Conservation (phyloP, 2,113 vertebrate genomes). For the Xenus cinereus region DNA sequence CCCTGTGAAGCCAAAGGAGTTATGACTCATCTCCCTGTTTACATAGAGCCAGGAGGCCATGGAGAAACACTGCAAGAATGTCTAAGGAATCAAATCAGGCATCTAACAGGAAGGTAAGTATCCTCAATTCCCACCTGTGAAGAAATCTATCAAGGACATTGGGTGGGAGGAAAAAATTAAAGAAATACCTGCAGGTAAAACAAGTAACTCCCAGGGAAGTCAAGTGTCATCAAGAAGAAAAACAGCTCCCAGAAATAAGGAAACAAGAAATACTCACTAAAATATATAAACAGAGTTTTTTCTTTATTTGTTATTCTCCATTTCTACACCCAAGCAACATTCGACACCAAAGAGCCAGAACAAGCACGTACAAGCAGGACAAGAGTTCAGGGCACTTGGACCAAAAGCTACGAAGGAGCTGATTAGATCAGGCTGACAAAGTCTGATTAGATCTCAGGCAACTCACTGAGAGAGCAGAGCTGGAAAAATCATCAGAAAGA, state of each 20-base stretch:
- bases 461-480: neutral
- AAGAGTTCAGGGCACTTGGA: neutral
- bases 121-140: neutral
- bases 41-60: neutral
- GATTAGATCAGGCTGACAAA: neutral
- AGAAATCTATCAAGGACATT: neutral
- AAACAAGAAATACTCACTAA: neutral
- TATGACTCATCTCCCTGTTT: neutral
- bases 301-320: neutral
- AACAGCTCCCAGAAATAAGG: neutral
- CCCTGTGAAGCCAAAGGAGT: neutral
- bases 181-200: neutral
- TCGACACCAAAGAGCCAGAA: neutral
- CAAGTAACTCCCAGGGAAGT: neutral
- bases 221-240: neutral
- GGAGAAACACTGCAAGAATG: neutral
- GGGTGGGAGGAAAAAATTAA: neutral
- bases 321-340: neutral
- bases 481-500: neutral
- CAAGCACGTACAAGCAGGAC: neutral
- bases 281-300: neutral
- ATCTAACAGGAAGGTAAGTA: neutral
- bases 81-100: neutral
- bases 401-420: neutral
- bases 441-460: neutral